Percentiles rank a stretch among this genome's conserved stretches.
phyloP scores from a whole-genome alignment of 2,797 vertebrate genomes.

The Erethizon dorsatum region DNA sequence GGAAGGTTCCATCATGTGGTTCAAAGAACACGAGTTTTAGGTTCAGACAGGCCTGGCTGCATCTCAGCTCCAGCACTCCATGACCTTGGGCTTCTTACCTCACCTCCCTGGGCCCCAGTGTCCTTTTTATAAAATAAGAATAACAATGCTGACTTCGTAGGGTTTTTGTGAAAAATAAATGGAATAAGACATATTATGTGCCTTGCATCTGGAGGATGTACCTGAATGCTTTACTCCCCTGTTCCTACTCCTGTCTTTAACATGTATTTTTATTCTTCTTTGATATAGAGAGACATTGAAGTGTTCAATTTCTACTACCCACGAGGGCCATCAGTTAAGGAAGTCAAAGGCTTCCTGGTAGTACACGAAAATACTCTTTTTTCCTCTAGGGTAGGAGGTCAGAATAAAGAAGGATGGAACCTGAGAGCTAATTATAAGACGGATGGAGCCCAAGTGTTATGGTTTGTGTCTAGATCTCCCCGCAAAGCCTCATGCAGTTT shows the following conservation, averaged over 20 bases:
- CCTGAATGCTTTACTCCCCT: not conserved
- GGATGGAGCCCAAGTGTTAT: not conserved
- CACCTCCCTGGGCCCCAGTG: not conserved
- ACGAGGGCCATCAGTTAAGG: not conserved
- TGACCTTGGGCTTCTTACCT: not conserved
- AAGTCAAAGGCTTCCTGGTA: not conserved
- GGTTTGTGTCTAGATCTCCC: too few species aligned
- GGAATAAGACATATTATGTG: not conserved
- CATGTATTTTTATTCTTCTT: not conserved
- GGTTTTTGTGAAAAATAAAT: not conserved
- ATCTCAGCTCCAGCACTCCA: not conserved
- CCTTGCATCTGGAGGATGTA: not conserved
- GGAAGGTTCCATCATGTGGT: not conserved
- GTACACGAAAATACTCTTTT: not conserved
- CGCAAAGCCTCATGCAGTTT: too few species aligned
- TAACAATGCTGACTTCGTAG: not conserved
- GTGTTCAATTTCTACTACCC: not conserved
- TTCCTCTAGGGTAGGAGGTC: not conserved
- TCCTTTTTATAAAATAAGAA: not conserved
- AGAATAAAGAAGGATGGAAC: not conserved
- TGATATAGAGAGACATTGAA: not conserved
- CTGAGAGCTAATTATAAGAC: not conserved
- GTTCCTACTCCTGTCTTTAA: not conserved
- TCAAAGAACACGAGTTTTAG: not conserved
- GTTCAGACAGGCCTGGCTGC: not conserved